Conservation (phyloP, 2,888 invertebrate species). For the Orchestes rusci region DNA sequence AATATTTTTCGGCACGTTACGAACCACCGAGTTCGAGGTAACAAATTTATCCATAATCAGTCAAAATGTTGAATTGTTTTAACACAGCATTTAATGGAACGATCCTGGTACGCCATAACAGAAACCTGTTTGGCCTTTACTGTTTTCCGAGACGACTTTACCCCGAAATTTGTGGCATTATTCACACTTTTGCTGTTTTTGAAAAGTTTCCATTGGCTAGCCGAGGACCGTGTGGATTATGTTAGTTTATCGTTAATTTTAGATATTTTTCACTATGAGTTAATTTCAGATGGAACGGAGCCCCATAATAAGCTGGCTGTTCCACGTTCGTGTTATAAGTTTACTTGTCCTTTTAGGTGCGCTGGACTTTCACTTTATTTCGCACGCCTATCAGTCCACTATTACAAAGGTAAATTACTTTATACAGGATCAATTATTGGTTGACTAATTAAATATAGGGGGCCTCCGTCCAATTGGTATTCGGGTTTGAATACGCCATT, state of each 20-base stretch:
- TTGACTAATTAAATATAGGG: constrained; percentile 57
- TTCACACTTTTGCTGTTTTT: constrained; percentile 94
- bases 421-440: too few relatives aligned
- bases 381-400: constrained; percentile 90
- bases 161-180: constrained; percentile 94
- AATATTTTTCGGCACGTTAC: constrained; percentile 89
- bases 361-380: constrained; percentile 82
- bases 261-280: constrained; percentile 1
- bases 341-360: constrained; percentile 73
- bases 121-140: constrained; percentile 99
- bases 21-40: constrained; percentile 96
- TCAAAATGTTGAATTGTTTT: too few relatives aligned
- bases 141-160: constrained; percentile 97
- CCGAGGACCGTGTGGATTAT: constrained; percentile 98
- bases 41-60: neutral
- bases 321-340: constrained; percentile 86
- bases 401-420: constrained; percentile 57
- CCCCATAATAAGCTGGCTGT: constrained; percentile 91
- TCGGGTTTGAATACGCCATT: constrained; percentile 99
- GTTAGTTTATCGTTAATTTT: constrained; percentile 54
- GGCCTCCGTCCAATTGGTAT: constrained; percentile 95
- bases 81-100: constrained; percentile 85
- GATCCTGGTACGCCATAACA: constrained; percentile 99
- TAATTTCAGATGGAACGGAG: constrained; percentile 90
- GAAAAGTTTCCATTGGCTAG: constrained; percentile 99